phyloP scores from a whole-genome alignment of 2,797 vertebrate species.

The Micropoecilia bifurca region DNA sequence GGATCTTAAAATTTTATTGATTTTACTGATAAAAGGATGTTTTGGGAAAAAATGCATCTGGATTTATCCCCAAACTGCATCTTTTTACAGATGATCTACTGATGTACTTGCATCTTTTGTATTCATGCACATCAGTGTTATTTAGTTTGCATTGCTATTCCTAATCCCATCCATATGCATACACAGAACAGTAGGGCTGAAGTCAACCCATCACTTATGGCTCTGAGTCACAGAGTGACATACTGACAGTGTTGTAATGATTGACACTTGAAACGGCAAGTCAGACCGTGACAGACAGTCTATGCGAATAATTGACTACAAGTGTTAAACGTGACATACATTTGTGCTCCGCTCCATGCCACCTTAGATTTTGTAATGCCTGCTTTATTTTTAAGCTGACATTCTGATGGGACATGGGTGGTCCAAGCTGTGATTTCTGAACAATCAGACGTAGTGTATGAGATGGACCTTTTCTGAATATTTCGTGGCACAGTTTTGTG shows the following conservation, averaged over 20 bases:
- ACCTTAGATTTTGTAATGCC: background rate
- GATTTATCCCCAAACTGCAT: background rate
- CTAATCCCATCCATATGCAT: background rate
- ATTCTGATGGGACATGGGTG: background rate
- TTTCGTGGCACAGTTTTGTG: background rate
- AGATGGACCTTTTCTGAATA: background rate
- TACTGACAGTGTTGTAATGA: background rate
- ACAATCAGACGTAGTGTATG: background rate
- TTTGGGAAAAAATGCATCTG: background rate
- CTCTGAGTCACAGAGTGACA: background rate
- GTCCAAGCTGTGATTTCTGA: background rate
- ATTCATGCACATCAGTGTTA: background rate
- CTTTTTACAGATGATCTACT: background rate
- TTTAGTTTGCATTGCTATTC: background rate
- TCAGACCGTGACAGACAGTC: background rate
- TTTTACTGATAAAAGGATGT: background rate
- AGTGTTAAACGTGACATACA: background rate
- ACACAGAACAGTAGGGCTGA: background rate
- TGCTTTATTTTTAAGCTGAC: background rate
- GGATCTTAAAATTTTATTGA: background rate
- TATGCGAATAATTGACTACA: background rate
- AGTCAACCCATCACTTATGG: background rate
- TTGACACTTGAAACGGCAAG: background rate
- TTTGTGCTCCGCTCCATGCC: background rate
- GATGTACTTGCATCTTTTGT: background rate